These are phyloP conservation scores for Siniperca scherzeri DNA, from an alignment of 2,797 vertebrate genomes.

Conservation along the genomic window DNA sequence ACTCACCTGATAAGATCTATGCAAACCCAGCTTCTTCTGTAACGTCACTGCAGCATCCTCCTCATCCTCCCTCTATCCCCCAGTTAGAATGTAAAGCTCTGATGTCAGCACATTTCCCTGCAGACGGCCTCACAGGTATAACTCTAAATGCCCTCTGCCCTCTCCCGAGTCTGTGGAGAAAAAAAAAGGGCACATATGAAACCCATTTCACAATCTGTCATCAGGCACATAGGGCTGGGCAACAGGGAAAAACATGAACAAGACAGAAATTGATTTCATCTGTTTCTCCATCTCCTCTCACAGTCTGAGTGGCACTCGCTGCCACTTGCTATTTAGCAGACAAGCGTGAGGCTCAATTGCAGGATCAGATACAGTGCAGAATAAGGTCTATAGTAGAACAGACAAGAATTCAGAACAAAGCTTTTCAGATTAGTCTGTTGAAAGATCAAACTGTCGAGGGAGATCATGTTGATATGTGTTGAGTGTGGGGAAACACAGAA, in stretches of 20 bases:
- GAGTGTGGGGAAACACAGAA: constrained; percentile 46
- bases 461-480: constrained; percentile 47
- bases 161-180: constrained; percentile 44
- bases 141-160: constrained; percentile 59
- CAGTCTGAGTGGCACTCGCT: constrained; percentile 72
- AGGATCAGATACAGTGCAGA: constrained; percentile 49
- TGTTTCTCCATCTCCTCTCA: constrained; percentile 70
- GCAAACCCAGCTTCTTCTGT: constrained; percentile 53
- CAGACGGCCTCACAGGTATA: constrained; percentile 56
- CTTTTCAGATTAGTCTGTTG: constrained; percentile 22
- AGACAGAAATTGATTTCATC: constrained; percentile 78
- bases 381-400: constrained; percentile 31
- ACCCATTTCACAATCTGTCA: constrained; percentile 80
- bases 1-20: constrained; percentile 73
- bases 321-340: constrained; percentile 77
- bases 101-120: constrained; percentile 64
- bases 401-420: constrained; percentile 70
- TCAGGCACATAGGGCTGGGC: constrained; percentile 61
- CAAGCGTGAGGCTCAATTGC: constrained; percentile 55
- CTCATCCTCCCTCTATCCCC: constrained; percentile 31
- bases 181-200: constrained; percentile 70
- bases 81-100: constrained; percentile 61
- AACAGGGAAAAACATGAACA: constrained; percentile 57
- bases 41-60: constrained; percentile 49
- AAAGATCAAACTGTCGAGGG: constrained; percentile 55